A percentile compares a stretch with the other conserved stretches of the same genome.
These are phyloP conservation scores for Agrochola lychnidis DNA, from an alignment of 2,888 invertebrate genomes.

Conservation along the genomic window DNA sequence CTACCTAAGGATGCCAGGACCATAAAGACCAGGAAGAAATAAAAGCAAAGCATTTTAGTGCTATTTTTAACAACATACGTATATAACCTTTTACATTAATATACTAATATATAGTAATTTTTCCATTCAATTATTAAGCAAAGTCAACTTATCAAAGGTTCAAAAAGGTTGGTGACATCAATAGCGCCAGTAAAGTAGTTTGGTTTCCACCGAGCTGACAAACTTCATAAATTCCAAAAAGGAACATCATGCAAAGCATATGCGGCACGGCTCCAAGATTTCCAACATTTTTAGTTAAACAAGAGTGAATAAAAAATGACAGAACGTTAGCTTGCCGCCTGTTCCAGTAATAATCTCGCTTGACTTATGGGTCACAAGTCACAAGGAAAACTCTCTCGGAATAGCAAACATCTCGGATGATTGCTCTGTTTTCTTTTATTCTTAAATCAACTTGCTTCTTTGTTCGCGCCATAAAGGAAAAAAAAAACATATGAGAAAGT, in stretches of 20 bases:
- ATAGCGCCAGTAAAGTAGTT: not conserved
- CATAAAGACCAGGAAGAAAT: not conserved
- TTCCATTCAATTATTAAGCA: not conserved
- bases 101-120: no score
- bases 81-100: no score
- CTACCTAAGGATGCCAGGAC: no score
- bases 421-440: slow-evolving; percentile 35
- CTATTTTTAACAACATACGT: not conserved
- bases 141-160: not conserved
- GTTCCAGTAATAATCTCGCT: slow-evolving; percentile 35
- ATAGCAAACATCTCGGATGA: slow-evolving; percentile 52
- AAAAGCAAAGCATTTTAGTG: not conserved
- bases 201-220: not conserved
- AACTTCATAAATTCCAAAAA: not conserved
- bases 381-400: slow-evolving; percentile 49
- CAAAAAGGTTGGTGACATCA: not conserved
- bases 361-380: slow-evolving; percentile 55
- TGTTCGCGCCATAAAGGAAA: slow-evolving; percentile 28
- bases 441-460: slow-evolving; percentile 52
- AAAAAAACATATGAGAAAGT: slow-evolving; percentile 14
- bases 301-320: slow-evolving; percentile 48
- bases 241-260: slow-evolving; percentile 7
- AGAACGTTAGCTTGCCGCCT: slow-evolving; percentile 20
- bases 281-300: slow-evolving; percentile 1
- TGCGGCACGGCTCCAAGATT: not conserved